Percentiles rank a stretch among this genome's conserved stretches.
These are phyloP conservation scores for Athetis lepigone DNA, from an alignment of 2,888 invertebrate species.

Conservation along the genomic window DNA sequence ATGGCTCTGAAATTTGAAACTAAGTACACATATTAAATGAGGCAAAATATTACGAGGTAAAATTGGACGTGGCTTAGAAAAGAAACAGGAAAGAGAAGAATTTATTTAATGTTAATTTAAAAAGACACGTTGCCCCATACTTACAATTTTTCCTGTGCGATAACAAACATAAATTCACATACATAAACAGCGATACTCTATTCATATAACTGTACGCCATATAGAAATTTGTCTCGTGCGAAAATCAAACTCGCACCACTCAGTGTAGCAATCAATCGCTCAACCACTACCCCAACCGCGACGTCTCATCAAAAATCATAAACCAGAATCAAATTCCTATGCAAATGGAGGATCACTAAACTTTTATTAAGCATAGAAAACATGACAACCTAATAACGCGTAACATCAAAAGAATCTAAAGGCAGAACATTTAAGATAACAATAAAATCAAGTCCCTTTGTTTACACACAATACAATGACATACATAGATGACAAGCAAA, in stretches of 20 bases:
- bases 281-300: no score
- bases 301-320: no score
- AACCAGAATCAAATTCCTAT: rapidly evolving
- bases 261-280: no score
- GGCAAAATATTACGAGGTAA: conserved; percentile 29
- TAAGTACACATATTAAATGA: conserved; percentile 32
- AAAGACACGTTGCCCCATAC: no score
- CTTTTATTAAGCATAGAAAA: conserved; percentile 9
- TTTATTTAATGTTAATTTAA: no score
- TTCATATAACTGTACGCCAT: no score
- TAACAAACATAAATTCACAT: no score
- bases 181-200: no score
- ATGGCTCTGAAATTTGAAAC: conserved; percentile 67
- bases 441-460: conserved; percentile 62
- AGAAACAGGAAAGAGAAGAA: not conserved
- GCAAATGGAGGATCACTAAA: not conserved
- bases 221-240: no score
- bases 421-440: conserved; percentile 43
- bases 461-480: conserved; percentile 61
- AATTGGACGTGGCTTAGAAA: not conserved
- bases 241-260: no score
- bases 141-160: no score
- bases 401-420: conserved; percentile 31
- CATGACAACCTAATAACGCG: conserved; percentile 1
- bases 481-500: conserved; percentile 63